phyloP scores from a whole-genome alignment of 2,888 invertebrate genomes.

The Coenonympha glycerion region DNA sequence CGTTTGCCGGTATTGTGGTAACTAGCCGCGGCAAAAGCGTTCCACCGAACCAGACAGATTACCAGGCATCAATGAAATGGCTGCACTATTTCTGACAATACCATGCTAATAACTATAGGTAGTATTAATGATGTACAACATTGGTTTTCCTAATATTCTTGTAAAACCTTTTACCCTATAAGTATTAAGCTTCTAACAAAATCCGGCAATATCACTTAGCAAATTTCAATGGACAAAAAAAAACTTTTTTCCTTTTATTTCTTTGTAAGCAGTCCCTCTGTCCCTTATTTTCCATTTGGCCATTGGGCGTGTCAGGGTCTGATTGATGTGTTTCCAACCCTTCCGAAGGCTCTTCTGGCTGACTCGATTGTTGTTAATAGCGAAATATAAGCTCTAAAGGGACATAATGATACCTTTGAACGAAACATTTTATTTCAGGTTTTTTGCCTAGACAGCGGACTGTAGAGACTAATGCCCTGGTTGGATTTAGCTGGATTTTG shows the following conservation, averaged over 20 bases:
- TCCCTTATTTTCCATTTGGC: slow-evolving; percentile 38
- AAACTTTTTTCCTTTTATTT: slow-evolving; percentile 39
- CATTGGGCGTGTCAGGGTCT: slow-evolving; percentile 42
- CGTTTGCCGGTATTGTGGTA: no score
- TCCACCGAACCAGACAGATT: no score
- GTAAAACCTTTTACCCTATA: no score
- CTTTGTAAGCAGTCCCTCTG: slow-evolving; percentile 41
- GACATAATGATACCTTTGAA: slow-evolving; percentile 12
- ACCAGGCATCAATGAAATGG: no score
- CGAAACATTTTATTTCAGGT: not conserved
- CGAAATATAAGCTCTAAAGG: slow-evolving; percentile 23
- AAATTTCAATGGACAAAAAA: slow-evolving; percentile 10
- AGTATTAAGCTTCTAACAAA: not conserved
- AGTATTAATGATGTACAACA: no score
- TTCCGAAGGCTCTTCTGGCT: slow-evolving; percentile 36
- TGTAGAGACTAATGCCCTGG: no score
- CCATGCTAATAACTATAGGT: no score
- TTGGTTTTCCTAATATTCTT: no score
- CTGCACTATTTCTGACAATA: no score
- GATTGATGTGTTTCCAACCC: slow-evolving; percentile 50
- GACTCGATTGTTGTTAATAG: slow-evolving; percentile 28
- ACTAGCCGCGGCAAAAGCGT: no score
- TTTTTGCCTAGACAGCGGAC: not conserved
- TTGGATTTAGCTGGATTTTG: no score
- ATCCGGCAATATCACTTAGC: slow-evolving; percentile 4